A percentile compares a stretch with the other conserved stretches of the same genome.
Evolutionary conservation across 2,797 vertebrate genomes (phyloP).

Genomic region (Hafferia zeledoni): DNA sequence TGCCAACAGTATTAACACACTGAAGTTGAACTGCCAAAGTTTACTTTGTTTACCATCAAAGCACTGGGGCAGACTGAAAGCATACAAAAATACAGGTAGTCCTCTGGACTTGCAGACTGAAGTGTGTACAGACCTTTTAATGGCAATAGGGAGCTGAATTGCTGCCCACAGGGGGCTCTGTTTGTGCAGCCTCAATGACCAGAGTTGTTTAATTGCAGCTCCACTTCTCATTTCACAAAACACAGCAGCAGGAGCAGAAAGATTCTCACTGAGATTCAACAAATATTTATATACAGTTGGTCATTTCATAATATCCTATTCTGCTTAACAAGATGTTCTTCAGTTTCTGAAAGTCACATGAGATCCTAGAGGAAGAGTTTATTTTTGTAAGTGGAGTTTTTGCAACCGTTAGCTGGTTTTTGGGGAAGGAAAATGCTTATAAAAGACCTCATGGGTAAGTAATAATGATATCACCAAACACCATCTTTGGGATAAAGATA

Average conservation of each 20-base stretch:
- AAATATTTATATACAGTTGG: slow-evolving; percentile 43
- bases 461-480: not conserved
- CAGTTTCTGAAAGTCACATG: slow-evolving; percentile 40
- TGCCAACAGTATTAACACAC: not conserved
- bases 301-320: slow-evolving; percentile 47
- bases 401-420: not conserved
- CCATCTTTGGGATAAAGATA: not conserved
- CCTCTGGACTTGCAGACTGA: not conserved
- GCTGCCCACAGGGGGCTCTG: not conserved
- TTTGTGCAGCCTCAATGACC: not conserved
- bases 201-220: not conserved
- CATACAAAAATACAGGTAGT: not conserved
- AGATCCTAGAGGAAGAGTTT: slow-evolving; percentile 1
- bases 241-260: not conserved
- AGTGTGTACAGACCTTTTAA: not conserved
- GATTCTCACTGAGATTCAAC: not conserved
- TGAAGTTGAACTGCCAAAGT: not conserved
- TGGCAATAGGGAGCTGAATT: not conserved
- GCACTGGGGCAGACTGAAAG: not conserved
- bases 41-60: not conserved
- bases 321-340: slow-evolving; percentile 48
- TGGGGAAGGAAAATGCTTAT: not conserved
- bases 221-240: not conserved
- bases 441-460: not conserved
- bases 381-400: slow-evolving; percentile 38